Evolutionary conservation across 1,140 invertebrate species (phyloP).

Genomic region (Sinonovacula constricta): DNA sequence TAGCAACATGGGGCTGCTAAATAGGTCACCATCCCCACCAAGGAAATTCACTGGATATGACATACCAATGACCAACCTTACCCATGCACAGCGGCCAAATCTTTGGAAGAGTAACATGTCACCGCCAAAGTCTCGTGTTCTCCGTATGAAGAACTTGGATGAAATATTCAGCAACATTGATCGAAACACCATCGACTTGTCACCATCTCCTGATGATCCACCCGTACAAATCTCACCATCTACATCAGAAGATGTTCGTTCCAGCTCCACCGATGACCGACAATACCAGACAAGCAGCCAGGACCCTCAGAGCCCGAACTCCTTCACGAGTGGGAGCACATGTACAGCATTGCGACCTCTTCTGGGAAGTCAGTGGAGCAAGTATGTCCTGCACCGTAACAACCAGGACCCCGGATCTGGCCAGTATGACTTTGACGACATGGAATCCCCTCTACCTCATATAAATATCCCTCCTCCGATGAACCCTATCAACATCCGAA

Average conservation of each 20-base stretch:
- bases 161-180: conserved; percentile 68
- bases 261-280: conserved; percentile 70
- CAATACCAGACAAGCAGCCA: conserved; percentile 57
- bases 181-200: conserved; percentile 71
- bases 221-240: conserved; percentile 70
- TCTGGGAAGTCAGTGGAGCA: conserved; percentile 68
- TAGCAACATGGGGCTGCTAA: conserved; percentile 27
- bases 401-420: conserved; percentile 52
- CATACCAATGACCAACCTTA: conserved; percentile 38
- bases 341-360: conserved; percentile 61
- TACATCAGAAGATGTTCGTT: conserved; percentile 71
- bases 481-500: conserved; percentile 70
- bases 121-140: conserved; percentile 69
- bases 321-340: conserved; percentile 68
- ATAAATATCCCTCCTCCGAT: conserved; percentile 73
- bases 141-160: conserved; percentile 69
- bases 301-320: conserved; percentile 67
- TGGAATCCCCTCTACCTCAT: conserved; percentile 58
- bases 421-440: conserved; percentile 53
- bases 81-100: conserved; percentile 51
- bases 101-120: conserved; percentile 57
- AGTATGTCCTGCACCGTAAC: conserved; percentile 66
- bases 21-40: conserved; percentile 58
- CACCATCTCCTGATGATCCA: conserved; percentile 72
- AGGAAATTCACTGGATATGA: conserved; percentile 55